A percentile compares a stretch with the other conserved stretches of the same genome.
Conservation (phyloP, 2,888 invertebrate genomes). For the Limenitis camilla region DNA sequence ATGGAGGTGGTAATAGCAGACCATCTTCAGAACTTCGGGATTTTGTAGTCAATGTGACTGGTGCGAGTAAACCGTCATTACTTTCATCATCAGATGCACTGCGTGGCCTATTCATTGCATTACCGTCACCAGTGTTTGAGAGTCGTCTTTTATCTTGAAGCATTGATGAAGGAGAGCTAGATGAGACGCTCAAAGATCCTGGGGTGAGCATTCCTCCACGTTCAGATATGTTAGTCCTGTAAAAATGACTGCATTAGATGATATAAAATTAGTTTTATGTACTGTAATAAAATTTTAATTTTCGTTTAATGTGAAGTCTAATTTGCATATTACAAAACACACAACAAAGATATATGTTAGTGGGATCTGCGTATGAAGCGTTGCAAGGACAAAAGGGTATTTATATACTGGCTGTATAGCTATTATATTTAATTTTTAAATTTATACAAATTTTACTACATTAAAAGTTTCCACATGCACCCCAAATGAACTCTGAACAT, state of each 20-base stretch:
- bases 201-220: constrained; percentile 64
- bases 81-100: constrained; percentile 64
- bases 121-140: constrained; percentile 53
- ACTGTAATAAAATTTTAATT: background rate
- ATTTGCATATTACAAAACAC: constrained; percentile 7
- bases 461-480: too few species aligned
- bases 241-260: constrained; percentile 16
- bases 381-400: constrained; percentile 15
- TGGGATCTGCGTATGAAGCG: constrained; percentile 9
- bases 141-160: constrained; percentile 57
- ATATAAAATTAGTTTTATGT: background rate
- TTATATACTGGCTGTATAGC: constrained; percentile 7
- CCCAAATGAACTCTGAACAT: too few species aligned
- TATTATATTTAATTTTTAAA: background rate
- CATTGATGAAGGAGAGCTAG: constrained; percentile 68
- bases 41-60: constrained; percentile 53
- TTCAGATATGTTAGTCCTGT: constrained; percentile 60
- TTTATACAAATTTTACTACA: too few species aligned
- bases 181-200: constrained; percentile 63
- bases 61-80: constrained; percentile 57
- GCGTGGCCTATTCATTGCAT: constrained; percentile 53
- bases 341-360: constrained; percentile 3
- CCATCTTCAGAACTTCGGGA: constrained; percentile 66
- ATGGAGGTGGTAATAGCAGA: constrained; percentile 81
- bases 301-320: background rate